Percentiles rank a stretch among this genome's conserved stretches.
phyloP scores from a whole-genome alignment of 2,888 invertebrate species.

The Patella ulyssiponensis region DNA sequence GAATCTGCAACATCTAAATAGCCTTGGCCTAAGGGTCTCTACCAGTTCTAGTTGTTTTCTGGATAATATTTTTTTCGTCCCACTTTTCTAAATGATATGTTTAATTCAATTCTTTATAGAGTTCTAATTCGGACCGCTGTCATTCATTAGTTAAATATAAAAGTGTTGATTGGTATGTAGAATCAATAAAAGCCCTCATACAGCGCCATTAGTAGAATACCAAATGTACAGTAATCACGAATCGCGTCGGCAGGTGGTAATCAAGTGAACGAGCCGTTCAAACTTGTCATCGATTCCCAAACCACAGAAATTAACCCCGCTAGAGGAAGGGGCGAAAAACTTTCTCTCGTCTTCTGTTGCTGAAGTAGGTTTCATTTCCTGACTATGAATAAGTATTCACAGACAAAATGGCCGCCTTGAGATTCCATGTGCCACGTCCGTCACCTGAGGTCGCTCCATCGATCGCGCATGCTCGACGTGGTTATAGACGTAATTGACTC shows the following conservation, averaged over 20 bases:
- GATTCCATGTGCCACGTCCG: slow-evolving; percentile 11
- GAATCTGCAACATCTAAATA: no score
- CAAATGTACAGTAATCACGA: no score
- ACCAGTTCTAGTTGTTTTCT: no score
- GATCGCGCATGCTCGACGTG: slow-evolving; percentile 1
- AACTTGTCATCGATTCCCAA: slow-evolving; percentile 5
- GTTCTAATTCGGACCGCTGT: no score
- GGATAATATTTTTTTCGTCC: no score
- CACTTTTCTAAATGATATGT: no score
- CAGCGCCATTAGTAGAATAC: no score
- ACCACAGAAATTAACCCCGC: slow-evolving; percentile 9
- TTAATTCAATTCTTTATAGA: no score
- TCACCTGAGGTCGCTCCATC: background rate
- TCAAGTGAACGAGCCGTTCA: background rate
- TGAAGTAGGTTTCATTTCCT: slow-evolving; percentile 1
- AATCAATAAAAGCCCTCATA: no score
- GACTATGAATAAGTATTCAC: slow-evolving; percentile 12
- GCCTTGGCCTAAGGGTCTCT: no score
- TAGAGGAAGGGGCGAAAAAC: slow-evolving; percentile 5
- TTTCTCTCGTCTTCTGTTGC: background rate
- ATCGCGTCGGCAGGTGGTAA: background rate
- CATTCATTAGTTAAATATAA: no score
- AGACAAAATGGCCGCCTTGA: slow-evolving; percentile 10
- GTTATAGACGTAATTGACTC: slow-evolving; percentile 4
- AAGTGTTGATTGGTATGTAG: no score